phyloP scores from a whole-genome alignment of 2,888 invertebrate genomes.

The Myopa testacea region DNA sequence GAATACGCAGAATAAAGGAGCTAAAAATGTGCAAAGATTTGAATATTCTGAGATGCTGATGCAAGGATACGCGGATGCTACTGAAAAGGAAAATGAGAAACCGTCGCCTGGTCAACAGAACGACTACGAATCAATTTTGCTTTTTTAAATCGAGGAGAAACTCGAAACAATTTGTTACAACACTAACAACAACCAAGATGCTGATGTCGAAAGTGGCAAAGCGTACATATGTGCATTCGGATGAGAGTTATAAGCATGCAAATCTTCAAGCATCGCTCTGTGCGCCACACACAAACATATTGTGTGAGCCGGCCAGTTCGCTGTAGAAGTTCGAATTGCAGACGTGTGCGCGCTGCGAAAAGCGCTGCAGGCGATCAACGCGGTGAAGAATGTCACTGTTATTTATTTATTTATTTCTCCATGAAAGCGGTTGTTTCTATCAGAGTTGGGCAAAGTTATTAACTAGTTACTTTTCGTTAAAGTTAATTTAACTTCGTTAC shows the following conservation, averaged over 20 bases:
- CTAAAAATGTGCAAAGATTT: too few species aligned
- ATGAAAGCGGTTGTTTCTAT: background rate
- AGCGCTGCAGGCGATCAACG: slow-evolving; percentile 23
- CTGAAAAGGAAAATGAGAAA: too few species aligned
- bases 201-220: slow-evolving; percentile 1
- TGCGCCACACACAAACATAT: slow-evolving; percentile 24
- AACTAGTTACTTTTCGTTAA: too few species aligned
- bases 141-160: background rate
- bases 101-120: too few species aligned
- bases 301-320: background rate
- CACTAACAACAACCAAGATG: slow-evolving; percentile 6
- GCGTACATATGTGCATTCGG: slow-evolving; percentile 19
- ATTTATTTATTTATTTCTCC: slow-evolving; percentile 26
- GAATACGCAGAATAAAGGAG: too few species aligned
- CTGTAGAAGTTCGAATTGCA: slow-evolving; percentile 36
- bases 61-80: too few species aligned
- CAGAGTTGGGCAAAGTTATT: too few species aligned
- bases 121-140: background rate
- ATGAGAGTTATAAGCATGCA: slow-evolving; percentile 25
- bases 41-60: too few species aligned
- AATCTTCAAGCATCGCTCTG: slow-evolving; percentile 11
- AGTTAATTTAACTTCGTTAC: too few species aligned
- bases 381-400: slow-evolving; percentile 23
- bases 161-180: background rate
- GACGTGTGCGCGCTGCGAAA: slow-evolving; percentile 8